These are phyloP conservation scores for Philhelius pedissequus DNA, from an alignment of 2,888 invertebrate species.

Conservation along the genomic window DNA sequence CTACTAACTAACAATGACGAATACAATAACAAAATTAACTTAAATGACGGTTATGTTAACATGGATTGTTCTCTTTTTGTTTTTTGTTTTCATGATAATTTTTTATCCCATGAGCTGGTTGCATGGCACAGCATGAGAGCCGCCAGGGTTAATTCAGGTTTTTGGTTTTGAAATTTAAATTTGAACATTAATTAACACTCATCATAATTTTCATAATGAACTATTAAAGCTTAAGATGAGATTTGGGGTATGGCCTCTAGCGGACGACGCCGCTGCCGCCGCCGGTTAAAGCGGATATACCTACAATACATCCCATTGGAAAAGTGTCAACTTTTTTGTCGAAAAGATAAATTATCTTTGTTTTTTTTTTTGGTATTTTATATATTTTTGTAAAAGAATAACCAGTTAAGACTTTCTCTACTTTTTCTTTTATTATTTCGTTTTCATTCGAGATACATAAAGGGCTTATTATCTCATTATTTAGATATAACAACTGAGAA, in stretches of 20 bases:
- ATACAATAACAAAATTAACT: conserved; percentile 20
- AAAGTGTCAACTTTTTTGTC: neutral
- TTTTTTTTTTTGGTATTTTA: neutral
- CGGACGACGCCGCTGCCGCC: too few relatives aligned
- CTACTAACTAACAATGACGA: conserved; percentile 24
- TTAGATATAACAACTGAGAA: neutral
- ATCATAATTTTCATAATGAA: neutral
- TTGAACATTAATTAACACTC: conserved; percentile 51
- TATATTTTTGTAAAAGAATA: neutral
- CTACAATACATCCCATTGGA: neutral
- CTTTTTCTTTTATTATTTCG: conserved; percentile 4
- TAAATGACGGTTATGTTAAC: conserved; percentile 59
- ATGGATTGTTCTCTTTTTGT: conserved; percentile 16
- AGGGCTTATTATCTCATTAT: neutral
- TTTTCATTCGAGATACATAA: neutral
- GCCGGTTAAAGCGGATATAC: neutral
- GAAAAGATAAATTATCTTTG: neutral
- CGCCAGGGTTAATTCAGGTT: neutral
- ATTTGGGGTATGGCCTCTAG: neutral
- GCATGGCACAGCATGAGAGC: conserved; percentile 42
- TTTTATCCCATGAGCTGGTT: conserved; percentile 1
- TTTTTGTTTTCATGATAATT: conserved; percentile 47
- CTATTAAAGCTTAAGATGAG: neutral
- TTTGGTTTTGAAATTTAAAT: conserved; percentile 37
- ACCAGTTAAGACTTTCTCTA: conserved; percentile 7